Evolutionary conservation across 37 sponge, comb jelly and placozoan species (phyloP).

Genomic region (Aplysina aerophoba): DNA sequence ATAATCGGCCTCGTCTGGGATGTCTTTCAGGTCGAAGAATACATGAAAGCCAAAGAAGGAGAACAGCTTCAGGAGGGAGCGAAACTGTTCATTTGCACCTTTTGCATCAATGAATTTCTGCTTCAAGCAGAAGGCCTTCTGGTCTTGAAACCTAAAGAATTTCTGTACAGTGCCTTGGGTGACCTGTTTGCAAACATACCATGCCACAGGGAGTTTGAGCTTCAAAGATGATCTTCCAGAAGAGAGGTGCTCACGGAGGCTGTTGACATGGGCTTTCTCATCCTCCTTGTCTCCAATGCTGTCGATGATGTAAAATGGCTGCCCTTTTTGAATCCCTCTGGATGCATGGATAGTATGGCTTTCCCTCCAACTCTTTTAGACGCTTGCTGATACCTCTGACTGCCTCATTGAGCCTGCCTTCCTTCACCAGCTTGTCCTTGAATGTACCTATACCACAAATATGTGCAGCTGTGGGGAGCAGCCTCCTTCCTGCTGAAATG

Average conservation of each 20-base stretch:
- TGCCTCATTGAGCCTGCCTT: neutral
- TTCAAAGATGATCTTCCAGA: neutral
- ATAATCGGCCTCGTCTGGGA: neutral
- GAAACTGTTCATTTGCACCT: constrained; percentile 6
- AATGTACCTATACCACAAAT: neutral
- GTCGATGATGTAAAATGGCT: neutral
- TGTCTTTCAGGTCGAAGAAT: neutral
- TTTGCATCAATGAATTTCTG: too few species aligned
- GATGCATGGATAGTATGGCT: neutral
- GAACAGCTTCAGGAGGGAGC: neutral
- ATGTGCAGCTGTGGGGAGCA: neutral
- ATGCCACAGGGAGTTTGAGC: neutral
- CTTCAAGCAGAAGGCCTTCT: neutral
- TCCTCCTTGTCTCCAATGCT: neutral
- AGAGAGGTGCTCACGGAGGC: neutral
- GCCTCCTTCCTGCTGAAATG: neutral
- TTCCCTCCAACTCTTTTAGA: neutral
- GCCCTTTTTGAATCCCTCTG: neutral
- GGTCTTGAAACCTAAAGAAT: neutral
- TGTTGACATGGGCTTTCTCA: neutral
- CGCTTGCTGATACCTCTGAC: neutral
- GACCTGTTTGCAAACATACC: neutral
- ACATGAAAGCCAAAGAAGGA: neutral
- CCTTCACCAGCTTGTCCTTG: neutral
- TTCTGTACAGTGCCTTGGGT: neutral